Percentiles rank a stretch among this genome's conserved stretches.
These are phyloP conservation scores for Syngnathus acus DNA, from an alignment of 2,797 vertebrate genomes.

Conservation along the genomic window DNA sequence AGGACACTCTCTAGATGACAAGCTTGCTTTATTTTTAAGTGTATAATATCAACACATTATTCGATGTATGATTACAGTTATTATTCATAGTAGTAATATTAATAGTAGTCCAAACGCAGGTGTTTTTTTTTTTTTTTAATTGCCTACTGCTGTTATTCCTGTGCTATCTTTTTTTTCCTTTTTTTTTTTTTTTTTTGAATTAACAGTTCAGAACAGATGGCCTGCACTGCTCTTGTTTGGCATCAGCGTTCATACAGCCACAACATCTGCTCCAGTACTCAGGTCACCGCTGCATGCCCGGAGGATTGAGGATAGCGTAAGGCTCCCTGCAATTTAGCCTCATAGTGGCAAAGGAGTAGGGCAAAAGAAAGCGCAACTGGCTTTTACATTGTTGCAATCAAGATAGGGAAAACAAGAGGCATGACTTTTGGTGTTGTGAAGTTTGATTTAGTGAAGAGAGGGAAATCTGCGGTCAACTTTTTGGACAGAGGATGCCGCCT, in stretches of 20 bases:
- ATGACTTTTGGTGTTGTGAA: background rate
- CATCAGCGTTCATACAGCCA: slow-evolving; percentile 41
- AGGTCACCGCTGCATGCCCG: slow-evolving; percentile 35
- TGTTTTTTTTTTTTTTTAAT: background rate
- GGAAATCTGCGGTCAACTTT: slow-evolving; percentile 17
- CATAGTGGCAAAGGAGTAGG: slow-evolving; percentile 17
- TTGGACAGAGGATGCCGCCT: slow-evolving; percentile 15
- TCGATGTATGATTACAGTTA: background rate
- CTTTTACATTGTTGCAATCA: slow-evolving; percentile 12
- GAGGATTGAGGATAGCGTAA: slow-evolving; percentile 40
- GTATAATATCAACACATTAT: background rate
- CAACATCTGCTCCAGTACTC: slow-evolving; percentile 48
- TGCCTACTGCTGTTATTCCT: slow-evolving; percentile 8
- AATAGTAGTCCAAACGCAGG: background rate
- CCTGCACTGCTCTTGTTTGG: slow-evolving; percentile 40
- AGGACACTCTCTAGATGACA: slow-evolving; percentile 8
- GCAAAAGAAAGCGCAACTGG: slow-evolving; percentile 18
- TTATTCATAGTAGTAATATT: background rate
- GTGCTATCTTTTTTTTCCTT: slow-evolving; percentile 1
- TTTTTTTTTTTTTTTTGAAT: slow-evolving; percentile 32
- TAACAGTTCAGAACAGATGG: slow-evolving; percentile 57
- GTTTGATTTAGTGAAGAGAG: slow-evolving; percentile 4
- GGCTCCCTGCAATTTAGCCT: slow-evolving; percentile 18
- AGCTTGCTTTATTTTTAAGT: background rate
- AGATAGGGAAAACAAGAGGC: background rate